These are phyloP conservation scores for Eulemur mongoz DNA, from an alignment of 2,797 vertebrate species.

Conservation along the genomic window DNA sequence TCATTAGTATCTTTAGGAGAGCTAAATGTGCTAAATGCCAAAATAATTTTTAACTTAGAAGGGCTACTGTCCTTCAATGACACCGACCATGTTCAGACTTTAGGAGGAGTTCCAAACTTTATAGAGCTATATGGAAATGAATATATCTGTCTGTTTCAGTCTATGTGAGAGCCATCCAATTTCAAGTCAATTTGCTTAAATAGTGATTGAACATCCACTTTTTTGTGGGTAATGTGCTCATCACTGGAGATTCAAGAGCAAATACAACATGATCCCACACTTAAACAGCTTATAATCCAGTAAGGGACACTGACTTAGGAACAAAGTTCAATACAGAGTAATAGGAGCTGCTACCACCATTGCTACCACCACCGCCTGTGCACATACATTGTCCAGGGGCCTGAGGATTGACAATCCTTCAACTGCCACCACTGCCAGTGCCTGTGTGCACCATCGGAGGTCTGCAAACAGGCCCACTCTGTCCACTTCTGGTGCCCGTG, in stretches of 20 bases:
- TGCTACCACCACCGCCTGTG: not conserved
- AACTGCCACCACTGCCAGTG: not conserved
- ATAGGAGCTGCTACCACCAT: not conserved
- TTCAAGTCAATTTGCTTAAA: conserved; percentile 42
- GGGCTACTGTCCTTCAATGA: not conserved
- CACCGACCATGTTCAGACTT: not conserved
- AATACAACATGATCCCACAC: not conserved
- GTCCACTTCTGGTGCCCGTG: not conserved
- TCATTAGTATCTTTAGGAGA: not conserved
- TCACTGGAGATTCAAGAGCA: not conserved
- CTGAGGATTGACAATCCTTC: not conserved
- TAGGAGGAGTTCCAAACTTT: not conserved
- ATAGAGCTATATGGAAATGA: not conserved
- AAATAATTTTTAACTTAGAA: not conserved
- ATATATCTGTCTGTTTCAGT: not conserved
- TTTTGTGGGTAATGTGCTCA: not conserved
- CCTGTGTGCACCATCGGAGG: not conserved
- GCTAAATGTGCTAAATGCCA: not conserved
- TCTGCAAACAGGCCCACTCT: not conserved
- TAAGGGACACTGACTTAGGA: not conserved
- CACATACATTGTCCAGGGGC: not conserved
- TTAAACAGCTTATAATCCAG: not conserved
- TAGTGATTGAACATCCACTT: not conserved
- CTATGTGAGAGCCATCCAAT: not conserved
- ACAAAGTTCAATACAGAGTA: not conserved